These are phyloP conservation scores for Phasianus colchicus DNA, from an alignment of 2,113 vertebrate species.

Conservation along the genomic window DNA sequence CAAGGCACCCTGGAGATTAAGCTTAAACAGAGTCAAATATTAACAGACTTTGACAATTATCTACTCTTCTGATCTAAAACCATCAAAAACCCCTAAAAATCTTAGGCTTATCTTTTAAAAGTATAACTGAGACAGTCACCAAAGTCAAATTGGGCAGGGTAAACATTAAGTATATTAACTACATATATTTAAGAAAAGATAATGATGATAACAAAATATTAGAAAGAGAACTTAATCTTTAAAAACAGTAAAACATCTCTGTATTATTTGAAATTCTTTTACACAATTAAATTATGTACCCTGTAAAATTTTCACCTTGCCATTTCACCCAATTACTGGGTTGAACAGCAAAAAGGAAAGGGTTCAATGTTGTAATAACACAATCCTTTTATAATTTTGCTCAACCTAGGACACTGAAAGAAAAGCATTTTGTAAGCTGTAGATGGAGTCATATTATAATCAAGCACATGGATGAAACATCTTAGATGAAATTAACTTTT, in stretches of 20 bases:
- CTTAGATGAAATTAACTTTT: neutral
- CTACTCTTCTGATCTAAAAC: neutral
- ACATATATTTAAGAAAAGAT: neutral
- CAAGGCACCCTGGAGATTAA: neutral
- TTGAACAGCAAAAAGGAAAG: neutral
- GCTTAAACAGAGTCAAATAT: neutral
- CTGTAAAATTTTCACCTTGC: neutral
- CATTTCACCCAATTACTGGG: neutral
- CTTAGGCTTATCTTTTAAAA: neutral
- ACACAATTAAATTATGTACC: neutral
- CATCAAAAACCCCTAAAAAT: neutral
- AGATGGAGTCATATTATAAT: neutral
- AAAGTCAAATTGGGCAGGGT: neutral
- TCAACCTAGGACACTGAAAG: neutral
- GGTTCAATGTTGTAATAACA: neutral
- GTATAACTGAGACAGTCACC: neutral
- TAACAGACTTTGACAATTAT: neutral
- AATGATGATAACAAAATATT: neutral
- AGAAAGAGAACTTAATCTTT: neutral
- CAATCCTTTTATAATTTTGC: neutral
- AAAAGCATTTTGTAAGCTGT: neutral
- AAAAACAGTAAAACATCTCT: neutral
- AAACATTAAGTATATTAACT: neutral
- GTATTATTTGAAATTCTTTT: neutral
- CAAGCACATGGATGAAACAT: neutral